Evolutionary conservation across 2,797 vertebrate genomes (phyloP), one percentile per base, ranked within the genome.

Genomic region (Falco berigora): DNA sequence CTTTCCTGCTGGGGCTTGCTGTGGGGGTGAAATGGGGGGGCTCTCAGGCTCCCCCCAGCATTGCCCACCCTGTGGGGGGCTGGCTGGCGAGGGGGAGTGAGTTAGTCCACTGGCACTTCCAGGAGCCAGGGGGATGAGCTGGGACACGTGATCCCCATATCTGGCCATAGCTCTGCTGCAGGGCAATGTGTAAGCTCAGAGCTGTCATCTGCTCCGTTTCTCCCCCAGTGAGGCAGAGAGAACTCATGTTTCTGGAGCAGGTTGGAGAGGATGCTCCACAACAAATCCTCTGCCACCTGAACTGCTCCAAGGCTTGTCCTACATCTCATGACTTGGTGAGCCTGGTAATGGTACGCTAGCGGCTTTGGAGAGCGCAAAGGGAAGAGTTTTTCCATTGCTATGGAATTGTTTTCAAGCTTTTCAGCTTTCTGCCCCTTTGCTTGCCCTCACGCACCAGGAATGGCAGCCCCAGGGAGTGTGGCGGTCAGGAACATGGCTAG

Each of bases 141-240:
- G 58, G 66, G 38, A 47, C 7, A 1, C 10, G 9, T 2, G 5
- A 11, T 85, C n/a, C n/a, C 49, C 2, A 2, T 38, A 21, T 59
- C 27, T 61, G 89, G 38, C 23, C 44, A 18, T 55, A 76, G 46
- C 27, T 25, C 59, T 61, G 49, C 72, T 1, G 0, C 0, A 2
- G 73, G 20, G 15, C 32, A 19, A 3, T 15, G 30, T 1, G 0
- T 50, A 4, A 23, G 23, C 69, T 86, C 42, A 36, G 77, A 55
- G 69, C 23, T 87, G 8, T 36, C 9, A 3, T 52, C 20, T 2
- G 1, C 14, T 55, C 42, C 1, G 0, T 83, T 86, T 80, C 40
- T 69, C 20, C 7, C 6, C 5, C 23, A 30, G 0, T 28, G 32
- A 77, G 46, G 8, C 2, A 0, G 2, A 10, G 8, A 14, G 9